Evolutionary conservation across 2,888 invertebrate genomes (phyloP).

Genomic region (Hirtodrosophila cameraria): DNA sequence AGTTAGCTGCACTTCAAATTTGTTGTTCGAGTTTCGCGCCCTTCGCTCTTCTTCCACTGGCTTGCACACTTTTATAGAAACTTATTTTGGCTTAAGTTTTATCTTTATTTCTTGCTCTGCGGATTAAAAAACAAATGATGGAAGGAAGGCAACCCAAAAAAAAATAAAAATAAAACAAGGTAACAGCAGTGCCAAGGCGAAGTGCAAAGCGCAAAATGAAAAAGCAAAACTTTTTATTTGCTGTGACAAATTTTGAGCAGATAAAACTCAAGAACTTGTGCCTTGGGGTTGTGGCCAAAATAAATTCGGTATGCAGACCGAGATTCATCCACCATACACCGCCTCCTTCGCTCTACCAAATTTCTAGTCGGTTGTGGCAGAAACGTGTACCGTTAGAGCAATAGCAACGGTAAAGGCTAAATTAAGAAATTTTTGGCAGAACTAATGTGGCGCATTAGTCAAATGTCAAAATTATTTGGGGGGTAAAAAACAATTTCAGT

Average conservation of each 20-base stretch:
- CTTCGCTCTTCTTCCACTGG: constrained; percentile 14
- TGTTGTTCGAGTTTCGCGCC: constrained; percentile 15
- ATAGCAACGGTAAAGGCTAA: constrained; percentile 54
- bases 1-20: constrained; percentile 64
- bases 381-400: constrained; percentile 35
- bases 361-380: constrained; percentile 13
- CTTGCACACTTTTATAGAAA: constrained; percentile 56
- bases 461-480: constrained; percentile 69
- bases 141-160: too few relatives aligned
- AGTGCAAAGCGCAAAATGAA: constrained; percentile 42
- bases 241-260: constrained; percentile 76
- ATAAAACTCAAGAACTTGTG: constrained; percentile 70
- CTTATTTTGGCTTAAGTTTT: constrained; percentile 73
- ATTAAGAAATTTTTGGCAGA: constrained; percentile 70
- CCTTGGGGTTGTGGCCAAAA: constrained; percentile 54
- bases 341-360: not conserved
- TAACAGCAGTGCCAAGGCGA: constrained; percentile 15
- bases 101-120: constrained; percentile 67
- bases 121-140: constrained; percentile 63
- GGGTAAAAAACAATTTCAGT: constrained; percentile 46
- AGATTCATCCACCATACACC: constrained; percentile 4
- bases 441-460: constrained; percentile 74
- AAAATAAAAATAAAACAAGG: constrained; percentile 5
- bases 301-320: constrained; percentile 56
- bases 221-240: constrained; percentile 74